Conservation (phyloP, 1,140 invertebrate species). For the Coenobita brevimanus region DNA sequence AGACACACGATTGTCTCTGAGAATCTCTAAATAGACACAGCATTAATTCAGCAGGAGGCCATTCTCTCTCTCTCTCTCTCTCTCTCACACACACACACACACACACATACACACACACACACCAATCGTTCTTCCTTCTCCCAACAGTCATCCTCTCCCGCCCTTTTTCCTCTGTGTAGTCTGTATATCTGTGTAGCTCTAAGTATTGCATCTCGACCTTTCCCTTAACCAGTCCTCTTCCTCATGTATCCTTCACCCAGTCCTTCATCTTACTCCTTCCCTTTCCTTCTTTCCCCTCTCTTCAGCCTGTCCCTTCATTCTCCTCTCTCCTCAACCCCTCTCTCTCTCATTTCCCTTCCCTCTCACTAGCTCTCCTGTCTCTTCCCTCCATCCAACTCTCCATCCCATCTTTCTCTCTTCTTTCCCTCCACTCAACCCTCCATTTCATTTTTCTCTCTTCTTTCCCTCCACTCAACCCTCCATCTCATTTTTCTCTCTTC, state of each 20-base stretch:
- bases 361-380: too few species aligned
- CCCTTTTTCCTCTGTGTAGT: too few species aligned
- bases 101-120: background rate
- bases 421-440: slow-evolving; percentile 13
- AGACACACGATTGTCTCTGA: slow-evolving; percentile 18
- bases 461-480: too few species aligned
- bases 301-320: background rate
- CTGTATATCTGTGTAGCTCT: too few species aligned
- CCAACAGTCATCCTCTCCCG: background rate
- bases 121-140: background rate
- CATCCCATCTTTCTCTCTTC: slow-evolving; percentile 14
- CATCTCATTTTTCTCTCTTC: too few species aligned
- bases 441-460: too few species aligned
- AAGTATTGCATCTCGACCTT: too few species aligned
- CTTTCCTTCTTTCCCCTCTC: background rate
- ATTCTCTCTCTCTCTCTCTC: background rate
- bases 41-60: slow-evolving; percentile 1
- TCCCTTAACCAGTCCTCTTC: too few species aligned
- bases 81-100: background rate
- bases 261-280: background rate
- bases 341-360: too few species aligned
- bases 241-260: background rate
- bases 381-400: too few species aligned
- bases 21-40: slow-evolving; percentile 18
- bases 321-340: background rate